Conservation (phyloP, 2,113 vertebrate species). For the Psephotus haematonotus region DNA sequence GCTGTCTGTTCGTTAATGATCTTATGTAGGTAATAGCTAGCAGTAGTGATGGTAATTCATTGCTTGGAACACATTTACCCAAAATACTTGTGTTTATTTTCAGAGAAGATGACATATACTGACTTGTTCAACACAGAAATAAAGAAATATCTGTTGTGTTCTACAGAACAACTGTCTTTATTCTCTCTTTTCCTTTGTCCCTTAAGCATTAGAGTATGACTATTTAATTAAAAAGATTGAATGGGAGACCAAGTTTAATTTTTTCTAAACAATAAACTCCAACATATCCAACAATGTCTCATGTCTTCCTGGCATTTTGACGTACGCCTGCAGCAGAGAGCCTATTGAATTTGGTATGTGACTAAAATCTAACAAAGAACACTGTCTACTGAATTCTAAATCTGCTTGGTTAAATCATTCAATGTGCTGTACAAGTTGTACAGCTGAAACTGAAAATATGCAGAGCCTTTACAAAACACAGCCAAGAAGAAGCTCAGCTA, state of each 20-base stretch:
- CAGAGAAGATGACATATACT: conserved; percentile 31
- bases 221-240: conserved; percentile 75
- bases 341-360: conserved; percentile 74
- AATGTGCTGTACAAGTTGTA: conserved; percentile 53
- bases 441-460: conserved; percentile 66
- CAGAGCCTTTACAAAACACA: neutral
- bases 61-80: conserved; percentile 5
- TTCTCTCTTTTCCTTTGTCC: conserved; percentile 49
- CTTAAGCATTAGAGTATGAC: conserved; percentile 51
- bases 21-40: conserved; percentile 39
- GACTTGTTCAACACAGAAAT: conserved; percentile 27
- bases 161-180: conserved; percentile 48
- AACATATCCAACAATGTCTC: conserved; percentile 68
- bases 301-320: conserved; percentile 75
- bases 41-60: neutral
- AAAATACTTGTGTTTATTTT: conserved; percentile 42
- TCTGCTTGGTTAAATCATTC: conserved; percentile 69
- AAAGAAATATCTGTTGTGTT: conserved; percentile 52
- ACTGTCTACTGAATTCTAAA: conserved; percentile 71
- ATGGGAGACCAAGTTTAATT: conserved; percentile 61
- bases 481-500: conserved; percentile 27
- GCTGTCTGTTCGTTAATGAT: conserved; percentile 10
- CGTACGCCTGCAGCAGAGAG: conserved; percentile 67
- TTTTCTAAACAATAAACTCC: conserved; percentile 73
- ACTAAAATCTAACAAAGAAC: conserved; percentile 76